phyloP scores from a whole-genome alignment of 2,113 vertebrate genomes.

The Turnix velox region DNA sequence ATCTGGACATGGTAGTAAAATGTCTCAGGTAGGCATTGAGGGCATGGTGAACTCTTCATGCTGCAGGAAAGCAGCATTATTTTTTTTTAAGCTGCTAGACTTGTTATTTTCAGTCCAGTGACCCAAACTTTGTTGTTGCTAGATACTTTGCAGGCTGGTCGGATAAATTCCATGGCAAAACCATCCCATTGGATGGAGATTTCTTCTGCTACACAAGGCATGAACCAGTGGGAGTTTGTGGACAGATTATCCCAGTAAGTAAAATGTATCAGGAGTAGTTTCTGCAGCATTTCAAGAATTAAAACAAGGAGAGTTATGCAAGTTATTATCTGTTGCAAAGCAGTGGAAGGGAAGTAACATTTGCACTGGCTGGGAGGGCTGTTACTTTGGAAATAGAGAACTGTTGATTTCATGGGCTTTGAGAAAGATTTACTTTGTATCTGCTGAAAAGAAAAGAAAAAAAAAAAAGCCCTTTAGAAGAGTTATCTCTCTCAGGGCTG shows the following conservation, averaged over 20 bases:
- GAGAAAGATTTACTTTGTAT: not conserved
- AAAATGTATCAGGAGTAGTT: not conserved
- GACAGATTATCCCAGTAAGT: slow-evolving; percentile 95
- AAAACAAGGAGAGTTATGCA: not conserved
- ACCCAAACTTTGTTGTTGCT: not conserved
- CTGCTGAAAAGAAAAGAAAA: not conserved
- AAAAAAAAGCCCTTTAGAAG: not conserved
- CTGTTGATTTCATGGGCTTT: not conserved
- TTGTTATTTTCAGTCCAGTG: not conserved
- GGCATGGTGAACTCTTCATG: not conserved
- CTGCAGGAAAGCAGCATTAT: not conserved
- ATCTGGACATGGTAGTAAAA: slow-evolving; percentile 87
- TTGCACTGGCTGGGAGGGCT: not conserved
- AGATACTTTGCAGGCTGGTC: slow-evolving; percentile 96
- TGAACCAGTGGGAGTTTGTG: slow-evolving; percentile 93
- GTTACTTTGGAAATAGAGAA: not conserved
- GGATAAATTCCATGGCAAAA: slow-evolving; percentile 95
- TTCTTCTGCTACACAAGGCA: slow-evolving; percentile 95
- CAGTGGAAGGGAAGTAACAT: not conserved
- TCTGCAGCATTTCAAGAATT: not conserved
- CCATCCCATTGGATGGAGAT: slow-evolving; percentile 91
- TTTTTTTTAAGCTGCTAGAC: not conserved
- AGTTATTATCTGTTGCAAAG: not conserved
- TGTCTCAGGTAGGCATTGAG: slow-evolving; percentile 78
- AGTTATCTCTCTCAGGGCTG: not conserved